Evolutionary conservation across 2,797 vertebrate species (phyloP), one percentile per base, ranked within the genome.

Genomic region (Esox masquinongy): DNA sequence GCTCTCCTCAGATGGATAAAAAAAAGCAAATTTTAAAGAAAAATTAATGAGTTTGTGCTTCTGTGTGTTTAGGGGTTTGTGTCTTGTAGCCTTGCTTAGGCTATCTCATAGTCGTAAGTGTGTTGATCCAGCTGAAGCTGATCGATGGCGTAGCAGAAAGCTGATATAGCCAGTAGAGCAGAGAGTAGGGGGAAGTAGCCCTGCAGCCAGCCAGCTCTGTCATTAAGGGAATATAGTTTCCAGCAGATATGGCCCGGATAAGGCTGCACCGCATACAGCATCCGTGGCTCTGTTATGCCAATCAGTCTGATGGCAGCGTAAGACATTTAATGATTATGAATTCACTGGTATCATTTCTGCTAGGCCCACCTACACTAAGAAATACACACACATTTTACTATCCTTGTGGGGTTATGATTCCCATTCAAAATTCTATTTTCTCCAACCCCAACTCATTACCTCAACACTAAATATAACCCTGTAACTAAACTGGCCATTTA

Each of bases 341-440:
- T 85, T 86, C 79, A 66, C 86, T 79, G 56, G 82, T 88, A 84
- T 88, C 87, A 89, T 90, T 89, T 90, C 88, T 92, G 90, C 88
- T 84, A 88, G 83, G 86, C 73, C 36, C 43, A 47, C 43, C 43
- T 47, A 47, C 43, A 43, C 39, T 1, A 43, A 43, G 39, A 43
- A 43, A 9, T 9, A 43, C 39, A 47, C 43, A 11, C 43, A 14
- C 43, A 11, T 14, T 47, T 47, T 11, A 47, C 43, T 47, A 11
- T 43, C 5, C 39, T 6, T 43, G 5, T 6, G 39, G 39, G 39
- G 39, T 43, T 43, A 3, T 39, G 36, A 39, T 39, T 39, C 36
- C 36, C 36, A 39, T 3, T 39, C 36, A 2, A 43, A 6, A 6
- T 43, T 43, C 39, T 43, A 43, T 43, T 6, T 43, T 43, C 39